These are phyloP conservation scores for Cyclopterus lumpus DNA, from an alignment of 2,797 vertebrate genomes.

Conservation along the genomic window DNA sequence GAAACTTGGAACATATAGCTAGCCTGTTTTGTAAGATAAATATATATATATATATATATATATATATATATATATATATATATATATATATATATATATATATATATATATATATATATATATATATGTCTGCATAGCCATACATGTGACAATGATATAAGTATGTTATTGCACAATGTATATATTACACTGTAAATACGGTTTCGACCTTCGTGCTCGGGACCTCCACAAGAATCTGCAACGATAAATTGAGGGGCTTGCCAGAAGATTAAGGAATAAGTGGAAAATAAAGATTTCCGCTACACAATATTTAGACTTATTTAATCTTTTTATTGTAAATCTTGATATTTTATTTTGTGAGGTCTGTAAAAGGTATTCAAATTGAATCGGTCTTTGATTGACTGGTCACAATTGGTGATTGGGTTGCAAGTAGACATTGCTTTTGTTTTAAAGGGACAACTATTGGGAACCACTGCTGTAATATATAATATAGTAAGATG, in stretches of 20 bases:
- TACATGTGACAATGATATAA: neutral
- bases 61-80: too few relatives aligned
- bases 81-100: too few relatives aligned
- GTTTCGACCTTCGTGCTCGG: neutral
- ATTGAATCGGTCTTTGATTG: neutral
- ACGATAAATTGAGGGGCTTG: neutral
- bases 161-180: neutral
- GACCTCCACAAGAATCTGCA: neutral
- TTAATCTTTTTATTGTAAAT: neutral
- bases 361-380: neutral
- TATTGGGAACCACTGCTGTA: neutral
- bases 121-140: neutral
- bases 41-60: too few relatives aligned
- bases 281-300: neutral
- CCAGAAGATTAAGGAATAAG: neutral
- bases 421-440: neutral
- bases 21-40: neutral
- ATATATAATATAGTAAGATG: neutral
- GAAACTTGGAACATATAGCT: neutral
- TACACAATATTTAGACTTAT: neutral
- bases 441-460: neutral
- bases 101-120: neutral
- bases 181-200: neutral
- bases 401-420: neutral
- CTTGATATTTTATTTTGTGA: rapidly evolving